phyloP scores from a whole-genome alignment of 2,797 vertebrate species.

The Anguilla marmorata region DNA sequence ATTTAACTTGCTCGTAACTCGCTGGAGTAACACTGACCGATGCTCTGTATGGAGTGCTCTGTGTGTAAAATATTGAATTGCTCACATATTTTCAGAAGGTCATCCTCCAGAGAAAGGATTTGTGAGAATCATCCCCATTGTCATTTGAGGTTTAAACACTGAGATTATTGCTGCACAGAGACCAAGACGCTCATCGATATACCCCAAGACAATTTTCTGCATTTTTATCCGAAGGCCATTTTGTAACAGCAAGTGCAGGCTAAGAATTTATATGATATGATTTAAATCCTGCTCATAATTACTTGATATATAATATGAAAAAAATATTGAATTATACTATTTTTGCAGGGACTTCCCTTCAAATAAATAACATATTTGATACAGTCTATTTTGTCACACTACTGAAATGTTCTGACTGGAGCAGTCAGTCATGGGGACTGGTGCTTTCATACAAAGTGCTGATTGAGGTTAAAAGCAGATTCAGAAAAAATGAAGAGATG shows the following conservation, averaged over 20 bases:
- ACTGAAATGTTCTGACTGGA: not conserved
- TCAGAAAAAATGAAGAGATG: not conserved
- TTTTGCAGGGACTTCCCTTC: not conserved
- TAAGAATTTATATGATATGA: not conserved
- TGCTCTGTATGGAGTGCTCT: not conserved
- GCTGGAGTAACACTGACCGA: not conserved
- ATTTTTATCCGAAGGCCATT: not conserved
- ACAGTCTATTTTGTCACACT: not conserved
- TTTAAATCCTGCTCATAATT: not conserved
- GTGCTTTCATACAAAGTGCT: not conserved
- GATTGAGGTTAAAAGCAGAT: not conserved
- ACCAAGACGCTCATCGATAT: not conserved
- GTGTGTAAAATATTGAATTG: not conserved
- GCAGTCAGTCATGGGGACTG: constrained; percentile 9
- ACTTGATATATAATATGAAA: not conserved
- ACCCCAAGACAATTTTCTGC: not conserved
- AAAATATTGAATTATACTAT: not conserved
- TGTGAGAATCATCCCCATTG: not conserved
- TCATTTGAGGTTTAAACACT: not conserved
- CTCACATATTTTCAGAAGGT: not conserved
- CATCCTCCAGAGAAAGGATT: not conserved
- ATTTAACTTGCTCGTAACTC: not conserved
- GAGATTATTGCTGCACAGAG: not conserved
- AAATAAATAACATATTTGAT: not conserved
- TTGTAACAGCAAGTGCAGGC: not conserved